Conservation (phyloP, 1,140 invertebrate genomes). For the Vanessa atalanta region DNA sequence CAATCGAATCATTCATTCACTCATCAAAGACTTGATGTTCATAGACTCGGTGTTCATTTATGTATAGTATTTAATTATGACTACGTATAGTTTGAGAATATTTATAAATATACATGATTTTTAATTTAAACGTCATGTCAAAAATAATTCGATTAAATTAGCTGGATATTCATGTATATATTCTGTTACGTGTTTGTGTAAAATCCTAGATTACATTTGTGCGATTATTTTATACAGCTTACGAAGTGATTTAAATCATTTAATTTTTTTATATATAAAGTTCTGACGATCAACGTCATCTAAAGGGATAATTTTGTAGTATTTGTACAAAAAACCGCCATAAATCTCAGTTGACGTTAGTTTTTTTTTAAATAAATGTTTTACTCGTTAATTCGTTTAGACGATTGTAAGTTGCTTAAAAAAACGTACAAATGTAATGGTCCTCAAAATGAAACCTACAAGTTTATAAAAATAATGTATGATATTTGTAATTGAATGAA, state of each 20-base stretch:
- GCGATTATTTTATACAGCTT: background rate
- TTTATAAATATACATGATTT: background rate
- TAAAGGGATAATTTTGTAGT: too few species aligned
- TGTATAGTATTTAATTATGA: background rate
- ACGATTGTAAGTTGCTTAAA: background rate
- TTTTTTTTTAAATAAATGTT: too few species aligned
- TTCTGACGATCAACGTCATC: too few species aligned
- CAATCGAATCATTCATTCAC: background rate
- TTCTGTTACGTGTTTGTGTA: background rate
- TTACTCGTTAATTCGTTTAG: too few species aligned
- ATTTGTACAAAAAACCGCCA: too few species aligned
- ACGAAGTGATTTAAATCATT: background rate
- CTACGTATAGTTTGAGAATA: background rate
- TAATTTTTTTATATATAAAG: too few species aligned
- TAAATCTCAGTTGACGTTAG: too few species aligned
- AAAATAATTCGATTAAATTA: background rate
- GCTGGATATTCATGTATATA: background rate
- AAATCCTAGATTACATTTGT: background rate
- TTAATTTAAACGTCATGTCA: background rate
- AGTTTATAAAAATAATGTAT: conserved; percentile 3
- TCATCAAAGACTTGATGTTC: background rate
- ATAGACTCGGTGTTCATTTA: too few species aligned
- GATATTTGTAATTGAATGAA: conserved; percentile 14
- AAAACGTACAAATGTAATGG: background rate
- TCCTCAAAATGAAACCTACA: background rate